Percentiles rank a stretch among this genome's conserved stretches.
Conservation (phyloP, 1,140 invertebrate species). For the Brachionus angularis region DNA sequence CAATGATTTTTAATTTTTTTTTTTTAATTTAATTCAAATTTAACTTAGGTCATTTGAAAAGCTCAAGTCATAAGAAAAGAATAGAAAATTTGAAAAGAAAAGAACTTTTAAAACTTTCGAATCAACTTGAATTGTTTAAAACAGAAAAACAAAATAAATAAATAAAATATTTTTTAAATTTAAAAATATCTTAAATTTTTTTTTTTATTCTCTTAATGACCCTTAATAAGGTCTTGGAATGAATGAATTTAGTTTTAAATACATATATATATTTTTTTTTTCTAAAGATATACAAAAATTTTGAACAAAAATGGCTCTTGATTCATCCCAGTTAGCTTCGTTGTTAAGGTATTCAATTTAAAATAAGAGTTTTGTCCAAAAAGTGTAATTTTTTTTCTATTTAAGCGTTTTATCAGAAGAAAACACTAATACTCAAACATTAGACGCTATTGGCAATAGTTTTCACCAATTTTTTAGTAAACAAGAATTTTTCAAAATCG, state of each 20-base stretch:
- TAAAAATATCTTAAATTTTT: no score
- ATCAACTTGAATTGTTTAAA: not conserved
- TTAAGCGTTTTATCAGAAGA: constrained; percentile 66
- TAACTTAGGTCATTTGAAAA: constrained; percentile 28
- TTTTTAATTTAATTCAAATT: not conserved
- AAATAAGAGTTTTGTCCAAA: no score
- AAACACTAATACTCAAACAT: constrained; percentile 63
- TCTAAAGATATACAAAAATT: no score
- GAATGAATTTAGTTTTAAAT: no score
- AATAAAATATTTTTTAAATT: not conserved
- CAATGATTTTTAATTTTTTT: not conserved
- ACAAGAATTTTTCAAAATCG: constrained; percentile 70
- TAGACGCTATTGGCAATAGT: constrained; percentile 66
- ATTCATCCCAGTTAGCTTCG: constrained; percentile 13
- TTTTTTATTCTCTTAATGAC: no score
- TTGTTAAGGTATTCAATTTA: constrained; percentile 37
- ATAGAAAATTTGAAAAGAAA: constrained; percentile 32
- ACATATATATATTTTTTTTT: no score
- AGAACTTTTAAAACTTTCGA: not conserved
- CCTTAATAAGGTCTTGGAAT: constrained; percentile 4
- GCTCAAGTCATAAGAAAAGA: constrained; percentile 21
- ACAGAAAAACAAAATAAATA: not conserved
- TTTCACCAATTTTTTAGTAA: constrained; percentile 72
- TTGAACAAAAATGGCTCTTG: constrained; percentile 30
- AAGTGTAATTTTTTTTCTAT: no score